Base-by-base conservation (phyloP, 2,888 invertebrate species). In the Bugula neritina region DNA sequence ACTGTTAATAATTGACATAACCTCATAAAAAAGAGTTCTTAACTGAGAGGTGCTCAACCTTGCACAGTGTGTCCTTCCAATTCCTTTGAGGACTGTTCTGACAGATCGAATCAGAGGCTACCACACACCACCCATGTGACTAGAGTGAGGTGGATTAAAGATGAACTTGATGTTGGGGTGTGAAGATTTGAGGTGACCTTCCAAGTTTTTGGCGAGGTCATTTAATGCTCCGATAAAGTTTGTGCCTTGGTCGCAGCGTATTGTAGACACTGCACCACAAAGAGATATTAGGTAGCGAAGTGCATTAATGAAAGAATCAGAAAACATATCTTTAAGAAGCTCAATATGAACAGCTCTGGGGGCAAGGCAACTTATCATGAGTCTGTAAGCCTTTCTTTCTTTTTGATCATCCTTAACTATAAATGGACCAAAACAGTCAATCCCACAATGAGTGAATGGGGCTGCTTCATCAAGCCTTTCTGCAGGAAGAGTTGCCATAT, bases 311-410 rank as follows among this genome's bases (percentile, higher is more conserved):
- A 71, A 70, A 17, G 54, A 34, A 58, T 72, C 71, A 29, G 73
- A 69, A 13, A 58, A 54, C 69, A 73, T 27, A 25, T 63, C 70
- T 5, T 73, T 52, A 13, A 73, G 17, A 23, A 72, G 3, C 55
- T 73, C 73, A 35, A 73, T 69, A 52, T 73, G 73, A 1, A 73
- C 52, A 5, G 72, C 73, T 70, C 73, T 27, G 1, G 52, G 55
- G 13, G 35, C n/a, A 23, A 57, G 57, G n/a, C 57, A 57, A 23
- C 10, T 57, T 10, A 57, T 57, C 57, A 57, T 57, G 25, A 57
- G 63, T 13, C 63, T 31, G 31, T 63, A 63, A 31, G 63, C 27
- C n/a, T 63, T 63, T 31, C 31, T 63, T 63, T 63, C 63, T 34
- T 63, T 63, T 2, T 31, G 63, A 13, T 31, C 63, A 63, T 63